A percentile compares a stretch with the other conserved stretches of the same genome.
Evolutionary conservation across 2,113 vertebrate genomes (phyloP).

Genomic region (Cyprinodon brontotheroides): DNA sequence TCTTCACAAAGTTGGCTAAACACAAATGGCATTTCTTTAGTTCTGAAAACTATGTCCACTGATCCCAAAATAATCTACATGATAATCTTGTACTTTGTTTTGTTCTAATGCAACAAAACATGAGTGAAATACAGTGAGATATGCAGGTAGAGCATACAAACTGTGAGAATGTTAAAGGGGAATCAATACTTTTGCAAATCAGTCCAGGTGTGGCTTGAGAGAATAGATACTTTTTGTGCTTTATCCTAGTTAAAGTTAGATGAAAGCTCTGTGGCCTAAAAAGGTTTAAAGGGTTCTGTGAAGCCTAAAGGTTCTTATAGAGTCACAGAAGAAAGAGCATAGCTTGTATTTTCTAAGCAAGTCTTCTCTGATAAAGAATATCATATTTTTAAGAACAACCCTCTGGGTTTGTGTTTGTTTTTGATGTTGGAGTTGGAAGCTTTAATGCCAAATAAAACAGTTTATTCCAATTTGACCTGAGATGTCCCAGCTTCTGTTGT

Average conservation of each 20-base stretch:
- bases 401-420: background rate
- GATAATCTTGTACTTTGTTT: background rate
- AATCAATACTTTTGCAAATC: background rate
- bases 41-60: background rate
- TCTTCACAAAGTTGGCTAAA: background rate
- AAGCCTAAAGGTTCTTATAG: background rate
- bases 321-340: background rate
- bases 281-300: background rate
- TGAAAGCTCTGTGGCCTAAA: background rate
- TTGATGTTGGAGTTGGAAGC: background rate
- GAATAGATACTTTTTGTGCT: background rate
- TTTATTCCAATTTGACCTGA: background rate
- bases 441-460: background rate
- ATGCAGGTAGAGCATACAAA: background rate
- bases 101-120: background rate
- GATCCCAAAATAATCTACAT: background rate
- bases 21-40: too few relatives aligned
- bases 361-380: background rate
- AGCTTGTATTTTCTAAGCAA: background rate
- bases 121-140: background rate
- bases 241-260: background rate
- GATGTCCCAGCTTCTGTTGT: background rate
- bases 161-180: background rate
- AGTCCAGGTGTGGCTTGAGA: too few relatives aligned
- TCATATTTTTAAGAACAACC: background rate